Conservation (phyloP, 2,113 vertebrate genomes). For the Halcyon malimbica region DNA sequence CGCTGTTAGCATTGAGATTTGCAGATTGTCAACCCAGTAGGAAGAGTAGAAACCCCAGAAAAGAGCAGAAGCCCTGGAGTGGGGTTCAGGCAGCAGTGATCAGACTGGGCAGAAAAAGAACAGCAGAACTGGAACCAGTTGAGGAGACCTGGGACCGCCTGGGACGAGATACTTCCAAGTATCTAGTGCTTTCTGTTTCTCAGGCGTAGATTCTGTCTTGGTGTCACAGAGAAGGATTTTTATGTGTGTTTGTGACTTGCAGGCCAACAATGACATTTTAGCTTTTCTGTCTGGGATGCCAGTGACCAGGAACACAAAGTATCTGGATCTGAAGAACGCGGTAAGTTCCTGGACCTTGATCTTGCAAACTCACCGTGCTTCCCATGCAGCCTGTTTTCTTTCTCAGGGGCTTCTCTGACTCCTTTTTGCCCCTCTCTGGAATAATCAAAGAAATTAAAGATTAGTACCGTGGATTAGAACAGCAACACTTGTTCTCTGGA, state of each 20-base stretch:
- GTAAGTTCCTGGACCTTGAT: conserved; percentile 71
- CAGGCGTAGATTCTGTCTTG: neutral
- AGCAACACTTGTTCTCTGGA: neutral
- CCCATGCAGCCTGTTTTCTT: neutral
- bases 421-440: neutral
- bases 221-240: neutral
- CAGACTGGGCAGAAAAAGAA: neutral
- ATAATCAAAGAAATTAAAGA: neutral
- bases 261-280: conserved; percentile 98
- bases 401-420: neutral
- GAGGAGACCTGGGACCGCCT: neutral
- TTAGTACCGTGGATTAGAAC: neutral
- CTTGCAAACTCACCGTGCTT: neutral
- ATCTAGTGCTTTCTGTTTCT: neutral
- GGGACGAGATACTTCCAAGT: neutral
- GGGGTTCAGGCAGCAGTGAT: neutral
- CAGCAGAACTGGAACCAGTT: neutral
- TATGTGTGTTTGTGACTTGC: neutral
- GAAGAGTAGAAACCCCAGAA: neutral
- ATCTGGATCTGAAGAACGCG: conserved; percentile 95
- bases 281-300: conserved; percentile 98
- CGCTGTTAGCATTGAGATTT: neutral
- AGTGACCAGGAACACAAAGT: conserved; percentile 95
- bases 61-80: neutral
- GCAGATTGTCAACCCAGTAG: neutral